Evolutionary conservation across 2,888 invertebrate species (phyloP).

Genomic region (Calephelis perditalis): DNA sequence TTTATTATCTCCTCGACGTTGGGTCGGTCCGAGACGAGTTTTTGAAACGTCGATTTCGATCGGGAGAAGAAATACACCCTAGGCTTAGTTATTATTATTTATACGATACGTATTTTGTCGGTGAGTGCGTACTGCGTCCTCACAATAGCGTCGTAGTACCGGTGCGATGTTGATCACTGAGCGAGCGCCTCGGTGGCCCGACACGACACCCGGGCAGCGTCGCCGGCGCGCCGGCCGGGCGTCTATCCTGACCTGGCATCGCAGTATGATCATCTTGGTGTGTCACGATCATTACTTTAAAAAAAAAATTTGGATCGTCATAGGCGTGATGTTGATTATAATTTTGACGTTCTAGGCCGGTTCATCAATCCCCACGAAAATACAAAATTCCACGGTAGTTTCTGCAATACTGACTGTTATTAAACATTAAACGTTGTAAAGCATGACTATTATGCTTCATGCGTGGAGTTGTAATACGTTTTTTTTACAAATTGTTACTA

Average conservation of each 20-base stretch:
- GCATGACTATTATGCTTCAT: too few relatives aligned
- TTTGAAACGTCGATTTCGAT: constrained; percentile 75
- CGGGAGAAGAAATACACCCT: constrained; percentile 77
- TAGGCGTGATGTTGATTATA: too few relatives aligned
- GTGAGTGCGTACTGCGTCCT: constrained; percentile 62
- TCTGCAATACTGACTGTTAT: too few relatives aligned
- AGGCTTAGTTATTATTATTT: constrained; percentile 68
- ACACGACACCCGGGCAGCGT: constrained; percentile 29
- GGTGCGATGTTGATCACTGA: constrained; percentile 74
- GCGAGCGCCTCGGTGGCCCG: constrained; percentile 37
- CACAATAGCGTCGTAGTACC: constrained; percentile 67
- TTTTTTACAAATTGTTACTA: too few relatives aligned
- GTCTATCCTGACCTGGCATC: constrained; percentile 24
- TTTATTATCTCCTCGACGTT: constrained; percentile 76
- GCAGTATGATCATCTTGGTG: neutral
- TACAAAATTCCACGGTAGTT: too few relatives aligned
- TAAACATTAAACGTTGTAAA: too few relatives aligned
- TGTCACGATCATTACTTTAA: constrained; percentile 1
- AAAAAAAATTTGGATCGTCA: too few relatives aligned
- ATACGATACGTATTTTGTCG: constrained; percentile 60
- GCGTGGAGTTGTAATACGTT: too few relatives aligned
- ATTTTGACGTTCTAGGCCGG: too few relatives aligned
- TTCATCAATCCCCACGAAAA: too few relatives aligned
- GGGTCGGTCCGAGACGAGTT: constrained; percentile 75
- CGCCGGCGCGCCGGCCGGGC: constrained; percentile 29